These are phyloP conservation scores for Echinarachnius parma DNA, from an alignment of 53 echinoderm and acorn worm genomes.

Conservation along the genomic window DNA sequence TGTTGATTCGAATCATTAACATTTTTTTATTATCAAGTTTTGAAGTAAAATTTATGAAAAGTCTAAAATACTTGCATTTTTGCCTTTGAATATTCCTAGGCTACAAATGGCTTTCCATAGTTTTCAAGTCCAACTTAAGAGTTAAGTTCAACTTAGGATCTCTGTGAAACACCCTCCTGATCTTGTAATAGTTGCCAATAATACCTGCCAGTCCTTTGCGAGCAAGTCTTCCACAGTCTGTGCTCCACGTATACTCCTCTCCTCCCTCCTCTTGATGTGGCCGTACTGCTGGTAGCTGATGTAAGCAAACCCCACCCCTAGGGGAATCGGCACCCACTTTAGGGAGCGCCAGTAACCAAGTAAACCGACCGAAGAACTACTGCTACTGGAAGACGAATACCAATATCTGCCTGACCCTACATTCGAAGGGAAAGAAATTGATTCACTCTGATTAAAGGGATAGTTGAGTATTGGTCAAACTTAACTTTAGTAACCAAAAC, in stretches of 20 bases:
- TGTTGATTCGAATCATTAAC: no score
- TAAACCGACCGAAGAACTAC: constrained; percentile 43
- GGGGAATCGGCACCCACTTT: constrained; percentile 92
- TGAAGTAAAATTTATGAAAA: no score
- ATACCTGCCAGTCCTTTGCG: constrained; percentile 81
- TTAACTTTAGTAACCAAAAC: no score
- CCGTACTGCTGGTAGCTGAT: constrained; percentile 94
- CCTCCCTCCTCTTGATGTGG: constrained; percentile 87
- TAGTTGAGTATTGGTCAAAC: no score
- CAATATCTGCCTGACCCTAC: not conserved
- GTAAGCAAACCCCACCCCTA: constrained; percentile 93
- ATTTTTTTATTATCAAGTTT: not conserved
- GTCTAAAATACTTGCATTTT: no score
- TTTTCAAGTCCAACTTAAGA: no score
- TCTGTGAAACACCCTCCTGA: no score
- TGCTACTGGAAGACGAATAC: not conserved
- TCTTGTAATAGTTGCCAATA: no score
- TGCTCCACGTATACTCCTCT: constrained; percentile 49
- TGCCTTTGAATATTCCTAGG: no score
- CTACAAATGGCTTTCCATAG: no score
- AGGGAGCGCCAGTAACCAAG: constrained; percentile 55
- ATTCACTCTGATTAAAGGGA: no score
- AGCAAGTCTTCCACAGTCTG: constrained; percentile 52
- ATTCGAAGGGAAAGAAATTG: not conserved
- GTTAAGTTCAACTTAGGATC: no score